Evolutionary conservation across 2,888 invertebrate genomes (phyloP).

Genomic region (Oscheius sp.): DNA sequence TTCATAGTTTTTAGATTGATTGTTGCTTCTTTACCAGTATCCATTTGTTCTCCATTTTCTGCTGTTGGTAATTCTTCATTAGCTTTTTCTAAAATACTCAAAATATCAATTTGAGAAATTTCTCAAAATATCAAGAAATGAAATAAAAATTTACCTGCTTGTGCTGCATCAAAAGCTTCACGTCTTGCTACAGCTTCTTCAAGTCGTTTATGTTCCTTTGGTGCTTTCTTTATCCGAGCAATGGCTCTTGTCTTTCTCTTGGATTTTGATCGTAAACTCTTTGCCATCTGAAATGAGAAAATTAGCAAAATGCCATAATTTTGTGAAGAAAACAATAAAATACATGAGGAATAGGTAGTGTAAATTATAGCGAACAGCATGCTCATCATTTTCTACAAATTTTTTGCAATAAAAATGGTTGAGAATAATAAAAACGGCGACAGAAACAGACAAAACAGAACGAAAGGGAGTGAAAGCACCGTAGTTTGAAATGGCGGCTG

Average conservation of each 20-base stretch:
- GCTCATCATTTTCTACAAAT: too few species aligned
- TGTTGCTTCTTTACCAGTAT: constrained; percentile 40
- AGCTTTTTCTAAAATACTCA: constrained; percentile 46
- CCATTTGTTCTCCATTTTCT: constrained; percentile 41
- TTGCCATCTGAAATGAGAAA: constrained; percentile 48
- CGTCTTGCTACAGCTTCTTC: constrained; percentile 48
- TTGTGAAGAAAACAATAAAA: not conserved
- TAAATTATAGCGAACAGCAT: not conserved
- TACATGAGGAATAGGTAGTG: not conserved
- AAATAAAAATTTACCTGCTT: constrained; percentile 40
- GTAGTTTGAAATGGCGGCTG: too few species aligned
- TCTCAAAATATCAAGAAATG: too few species aligned
- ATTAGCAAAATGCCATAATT: not conserved
- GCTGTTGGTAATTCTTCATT: constrained; percentile 18
- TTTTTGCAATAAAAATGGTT: too few species aligned
- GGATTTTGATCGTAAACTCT: constrained; percentile 62
- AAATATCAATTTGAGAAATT: not conserved
- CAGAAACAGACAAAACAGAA: too few species aligned
- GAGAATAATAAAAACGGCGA: too few species aligned
- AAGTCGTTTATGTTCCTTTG: constrained; percentile 52
- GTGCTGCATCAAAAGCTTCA: constrained; percentile 41
- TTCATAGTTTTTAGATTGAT: constrained; percentile 58
- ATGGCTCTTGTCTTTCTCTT: constrained; percentile 59
- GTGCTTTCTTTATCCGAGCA: constrained; percentile 55
- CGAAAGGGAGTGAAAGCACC: too few species aligned